Evolutionary conservation across 2,113 vertebrate species (phyloP).

Genomic region (Sialia sialis): DNA sequence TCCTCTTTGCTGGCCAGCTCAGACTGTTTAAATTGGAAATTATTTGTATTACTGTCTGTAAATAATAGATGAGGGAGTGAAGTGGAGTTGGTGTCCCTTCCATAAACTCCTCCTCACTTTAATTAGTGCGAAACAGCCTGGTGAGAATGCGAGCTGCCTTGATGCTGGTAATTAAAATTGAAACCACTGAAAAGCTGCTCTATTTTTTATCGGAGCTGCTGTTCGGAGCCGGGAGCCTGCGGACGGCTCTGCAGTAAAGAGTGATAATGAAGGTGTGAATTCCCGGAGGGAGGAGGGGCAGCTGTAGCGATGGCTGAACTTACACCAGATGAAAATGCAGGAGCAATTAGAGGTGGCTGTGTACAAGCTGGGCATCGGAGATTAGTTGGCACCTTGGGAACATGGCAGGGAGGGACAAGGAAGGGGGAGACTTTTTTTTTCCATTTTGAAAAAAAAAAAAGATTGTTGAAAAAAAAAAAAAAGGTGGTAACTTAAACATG

Average conservation of each 20-base stretch:
- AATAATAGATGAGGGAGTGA: conserved; percentile 91
- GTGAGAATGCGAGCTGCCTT: conserved; percentile 85
- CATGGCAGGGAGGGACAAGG: conserved; percentile 71
- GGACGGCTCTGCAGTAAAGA: conserved; percentile 93
- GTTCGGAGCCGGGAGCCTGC: conserved; percentile 85
- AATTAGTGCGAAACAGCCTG: conserved; percentile 91
- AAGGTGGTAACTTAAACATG: conserved; percentile 40
- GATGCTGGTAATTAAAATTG: conserved; percentile 92
- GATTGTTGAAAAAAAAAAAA: neutral
- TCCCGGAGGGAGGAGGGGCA: conserved; percentile 84
- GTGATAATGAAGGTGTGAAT: conserved; percentile 98
- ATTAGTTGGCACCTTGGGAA: conserved; percentile 88
- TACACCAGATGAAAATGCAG: conserved; percentile 87
- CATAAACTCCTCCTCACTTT: conserved; percentile 90
- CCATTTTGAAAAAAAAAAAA: conserved; percentile 31
- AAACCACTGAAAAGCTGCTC: conserved; percentile 85
- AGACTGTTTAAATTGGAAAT: conserved; percentile 90
- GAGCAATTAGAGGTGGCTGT: conserved; percentile 89
- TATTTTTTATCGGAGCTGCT: conserved; percentile 93
- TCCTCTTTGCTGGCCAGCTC: conserved; percentile 73
- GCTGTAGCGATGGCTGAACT: conserved; percentile 88
- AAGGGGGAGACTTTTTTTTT: neutral
- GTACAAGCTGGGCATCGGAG: conserved; percentile 83
- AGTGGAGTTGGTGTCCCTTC: conserved; percentile 81
- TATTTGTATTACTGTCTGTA: conserved; percentile 89